Evolutionary conservation across 2,888 invertebrate species (phyloP), one percentile per base, ranked within the genome.

Genomic region (Scaptomyza parva): DNA sequence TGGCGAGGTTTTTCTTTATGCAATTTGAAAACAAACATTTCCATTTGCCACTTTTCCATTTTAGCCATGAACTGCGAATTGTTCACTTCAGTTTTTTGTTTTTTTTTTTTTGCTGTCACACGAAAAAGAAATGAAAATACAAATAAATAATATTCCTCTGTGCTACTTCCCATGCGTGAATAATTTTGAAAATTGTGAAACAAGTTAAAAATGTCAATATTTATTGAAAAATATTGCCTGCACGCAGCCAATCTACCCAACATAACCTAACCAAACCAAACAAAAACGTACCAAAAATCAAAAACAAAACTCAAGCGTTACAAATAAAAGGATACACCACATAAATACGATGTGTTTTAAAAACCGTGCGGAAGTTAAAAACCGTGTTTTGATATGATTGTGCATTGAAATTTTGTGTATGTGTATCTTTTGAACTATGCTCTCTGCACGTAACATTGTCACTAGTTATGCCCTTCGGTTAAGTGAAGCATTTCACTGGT

Each of bases 341-440:
- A 18, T 53, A 47, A 41, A 26, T 28, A n/a, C 55, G 24, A 17
- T 39, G 51, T 50, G 52, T 67, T 68, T 81, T 37, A 69, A 85
- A n/a, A n/a, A n/a, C n/a, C n/a, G n/a, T n/a, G 82, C 85, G 83
- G 83, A 84, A 84, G 83, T 78, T 87, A 85, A 81, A 83, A 85
- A 77, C 82, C 85, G 79, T 84, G 79, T 78, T 84, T 85, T 84
- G 87, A 84, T 84, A 85, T 86, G 87, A 84, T 85, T 84, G 82
- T 72, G 76, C 85, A 81, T 73, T 62, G 82, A 76, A 84, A 86
- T 78, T 70, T 73, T 58, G 48, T 47, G 8, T 35, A 14, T 14
- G 14, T 35, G 2, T 66, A 51, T 54, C 44, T 64, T 22, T 26
- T 45, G 50, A 65, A 60, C 70, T 66, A 39, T 65, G 39, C 55